Evolutionary conservation across 35 echinoderm and acorn worm genomes (phyloP).

Genomic region (Anneissia japonica): DNA sequence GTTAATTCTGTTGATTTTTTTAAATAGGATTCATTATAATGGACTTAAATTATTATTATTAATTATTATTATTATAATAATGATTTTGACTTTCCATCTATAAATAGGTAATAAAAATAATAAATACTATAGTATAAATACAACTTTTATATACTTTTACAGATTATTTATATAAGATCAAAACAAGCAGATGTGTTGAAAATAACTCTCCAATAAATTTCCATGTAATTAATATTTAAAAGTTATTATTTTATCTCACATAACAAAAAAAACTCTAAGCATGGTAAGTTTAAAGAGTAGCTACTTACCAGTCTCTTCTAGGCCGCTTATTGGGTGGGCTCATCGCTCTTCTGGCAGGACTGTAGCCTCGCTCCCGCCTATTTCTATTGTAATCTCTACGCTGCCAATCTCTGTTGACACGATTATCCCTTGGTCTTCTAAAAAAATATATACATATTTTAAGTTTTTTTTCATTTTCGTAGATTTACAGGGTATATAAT

Average conservation of each 20-base stretch:
- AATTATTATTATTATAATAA: too few species aligned
- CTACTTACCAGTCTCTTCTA: slow-evolving; percentile 75
- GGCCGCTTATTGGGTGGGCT: slow-evolving; percentile 85
- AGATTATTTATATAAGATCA: not conserved
- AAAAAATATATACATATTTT: slow-evolving; percentile 26
- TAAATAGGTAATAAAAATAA: too few species aligned
- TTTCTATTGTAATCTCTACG: slow-evolving; percentile 37
- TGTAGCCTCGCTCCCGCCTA: slow-evolving; percentile 65
- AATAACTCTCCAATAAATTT: not conserved
- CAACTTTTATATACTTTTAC: not conserved
- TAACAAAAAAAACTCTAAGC: not conserved
- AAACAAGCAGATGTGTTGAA: not conserved
- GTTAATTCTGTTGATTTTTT: too few species aligned
- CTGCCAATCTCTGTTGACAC: slow-evolving; percentile 67
- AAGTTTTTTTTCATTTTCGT: too few species aligned
- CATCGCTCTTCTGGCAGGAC: slow-evolving; percentile 56
- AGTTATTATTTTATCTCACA: not conserved
- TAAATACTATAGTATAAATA: not conserved
- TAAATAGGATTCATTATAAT: too few species aligned
- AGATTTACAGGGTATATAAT: too few species aligned
- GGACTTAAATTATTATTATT: too few species aligned
- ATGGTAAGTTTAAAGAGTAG: not conserved
- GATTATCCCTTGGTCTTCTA: slow-evolving; percentile 47
- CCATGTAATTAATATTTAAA: too few species aligned
- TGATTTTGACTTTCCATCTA: too few species aligned